phyloP scores from a whole-genome alignment of 2,888 invertebrate genomes.

The Falcaria lacertinaria region DNA sequence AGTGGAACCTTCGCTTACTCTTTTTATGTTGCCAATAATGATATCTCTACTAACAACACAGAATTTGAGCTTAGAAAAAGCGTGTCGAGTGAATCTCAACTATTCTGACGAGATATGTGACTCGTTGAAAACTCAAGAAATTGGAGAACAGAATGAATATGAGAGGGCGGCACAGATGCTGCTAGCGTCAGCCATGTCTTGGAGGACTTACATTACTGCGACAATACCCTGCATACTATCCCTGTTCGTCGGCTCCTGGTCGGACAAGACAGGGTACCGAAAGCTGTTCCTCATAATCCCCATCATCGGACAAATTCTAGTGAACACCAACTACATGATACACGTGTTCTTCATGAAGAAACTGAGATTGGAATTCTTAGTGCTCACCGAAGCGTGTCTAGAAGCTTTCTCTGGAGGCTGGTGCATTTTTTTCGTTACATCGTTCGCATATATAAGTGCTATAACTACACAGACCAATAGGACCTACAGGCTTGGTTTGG shows the following conservation, averaged over 20 bases:
- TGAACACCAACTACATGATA: constrained; percentile 84
- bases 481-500: constrained; percentile 89
- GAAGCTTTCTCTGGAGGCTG: constrained; percentile 89
- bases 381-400: constrained; percentile 85
- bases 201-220: constrained; percentile 90
- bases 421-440: constrained; percentile 89
- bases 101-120: constrained; percentile 85
- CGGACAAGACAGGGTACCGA: constrained; percentile 82
- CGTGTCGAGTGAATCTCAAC: constrained; percentile 88
- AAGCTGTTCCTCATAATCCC: constrained; percentile 88
- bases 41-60: constrained; percentile 85
- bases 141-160: constrained; percentile 70
- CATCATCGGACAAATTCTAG: constrained; percentile 84
- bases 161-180: constrained; percentile 82
- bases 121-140: constrained; percentile 83
- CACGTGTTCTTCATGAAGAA: constrained; percentile 87
- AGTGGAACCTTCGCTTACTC: constrained; percentile 50
- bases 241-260: constrained; percentile 88
- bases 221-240: constrained; percentile 87
- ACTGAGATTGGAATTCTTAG: constrained; percentile 86
- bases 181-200: constrained; percentile 86
- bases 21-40: constrained; percentile 46
- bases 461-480: constrained; percentile 87
- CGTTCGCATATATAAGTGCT: constrained; percentile 90
- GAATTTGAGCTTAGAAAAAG: constrained; percentile 90